Evolutionary conservation across 2,888 invertebrate genomes (phyloP).

Genomic region (Aromia moschata): DNA sequence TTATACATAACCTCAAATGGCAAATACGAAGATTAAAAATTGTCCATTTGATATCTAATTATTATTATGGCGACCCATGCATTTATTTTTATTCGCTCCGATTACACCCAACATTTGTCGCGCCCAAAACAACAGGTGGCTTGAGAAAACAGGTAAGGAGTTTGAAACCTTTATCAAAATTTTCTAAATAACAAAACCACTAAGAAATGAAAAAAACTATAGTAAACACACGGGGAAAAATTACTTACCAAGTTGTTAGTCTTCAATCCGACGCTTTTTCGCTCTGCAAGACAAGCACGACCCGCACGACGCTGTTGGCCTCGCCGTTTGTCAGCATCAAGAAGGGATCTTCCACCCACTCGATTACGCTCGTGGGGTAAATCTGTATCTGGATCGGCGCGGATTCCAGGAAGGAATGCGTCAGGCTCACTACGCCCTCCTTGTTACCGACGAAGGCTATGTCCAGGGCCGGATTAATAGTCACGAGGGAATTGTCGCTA

Average conservation of each 20-base stretch:
- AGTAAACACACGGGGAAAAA: no score
- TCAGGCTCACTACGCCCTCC: conserved; percentile 54
- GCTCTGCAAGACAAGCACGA: conserved; percentile 54
- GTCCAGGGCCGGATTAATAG: conserved; percentile 56
- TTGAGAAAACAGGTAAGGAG: no score
- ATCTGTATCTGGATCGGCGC: conserved; percentile 56
- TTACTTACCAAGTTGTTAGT: conserved; percentile 56
- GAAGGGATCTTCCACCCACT: conserved; percentile 44
- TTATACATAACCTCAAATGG: no score
- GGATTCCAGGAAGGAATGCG: conserved; percentile 55
- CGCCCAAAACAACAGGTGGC: no score
- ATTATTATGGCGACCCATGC: no score
- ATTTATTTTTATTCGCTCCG: no score
- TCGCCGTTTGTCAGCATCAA: conserved; percentile 54
- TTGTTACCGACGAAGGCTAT: conserved; percentile 57
- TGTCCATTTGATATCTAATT: no score
- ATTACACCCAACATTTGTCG: no score
- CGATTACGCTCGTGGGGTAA: conserved; percentile 52
- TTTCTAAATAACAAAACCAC: no score
- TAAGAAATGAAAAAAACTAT: no score
- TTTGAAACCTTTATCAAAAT: no score
- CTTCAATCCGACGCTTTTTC: conserved; percentile 49
- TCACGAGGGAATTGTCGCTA: conserved; percentile 56
- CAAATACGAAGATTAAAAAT: no score
- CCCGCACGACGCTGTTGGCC: conserved; percentile 40